Conservation (phyloP, 2,113 vertebrate genomes). For the Phaethornis superciliosus region DNA sequence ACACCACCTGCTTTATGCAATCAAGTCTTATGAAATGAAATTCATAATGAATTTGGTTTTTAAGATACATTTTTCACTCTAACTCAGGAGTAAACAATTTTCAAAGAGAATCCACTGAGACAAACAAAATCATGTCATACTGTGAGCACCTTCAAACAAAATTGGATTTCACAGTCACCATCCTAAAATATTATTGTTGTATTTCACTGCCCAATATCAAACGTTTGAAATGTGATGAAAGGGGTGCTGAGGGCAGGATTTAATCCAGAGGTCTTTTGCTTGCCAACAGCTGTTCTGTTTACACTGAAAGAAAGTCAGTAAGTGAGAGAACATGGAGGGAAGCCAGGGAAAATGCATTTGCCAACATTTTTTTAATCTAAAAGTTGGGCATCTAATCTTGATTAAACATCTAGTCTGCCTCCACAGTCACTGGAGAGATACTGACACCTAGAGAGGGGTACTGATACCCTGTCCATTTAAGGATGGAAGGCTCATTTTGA, state of each 20-base stretch:
- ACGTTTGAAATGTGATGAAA: background rate
- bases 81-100: background rate
- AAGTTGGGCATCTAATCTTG: background rate
- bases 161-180: background rate
- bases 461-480: background rate
- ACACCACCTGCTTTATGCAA: background rate
- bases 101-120: background rate
- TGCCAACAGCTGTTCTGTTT: background rate
- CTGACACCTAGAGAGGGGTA: background rate
- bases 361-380: background rate
- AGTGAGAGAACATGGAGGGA: background rate
- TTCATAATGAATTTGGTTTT: background rate
- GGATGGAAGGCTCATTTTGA: background rate
- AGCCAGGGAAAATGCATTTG: background rate
- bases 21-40: background rate
- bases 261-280: background rate
- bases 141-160: background rate
- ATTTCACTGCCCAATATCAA: background rate
- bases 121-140: background rate
- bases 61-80: background rate
- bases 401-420: background rate
- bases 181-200: background rate
- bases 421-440: background rate
- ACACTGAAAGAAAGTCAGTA: background rate
- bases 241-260: background rate